phyloP scores from a whole-genome alignment of 2,113 vertebrate genomes.

The Myanophis thanlyinensis region DNA sequence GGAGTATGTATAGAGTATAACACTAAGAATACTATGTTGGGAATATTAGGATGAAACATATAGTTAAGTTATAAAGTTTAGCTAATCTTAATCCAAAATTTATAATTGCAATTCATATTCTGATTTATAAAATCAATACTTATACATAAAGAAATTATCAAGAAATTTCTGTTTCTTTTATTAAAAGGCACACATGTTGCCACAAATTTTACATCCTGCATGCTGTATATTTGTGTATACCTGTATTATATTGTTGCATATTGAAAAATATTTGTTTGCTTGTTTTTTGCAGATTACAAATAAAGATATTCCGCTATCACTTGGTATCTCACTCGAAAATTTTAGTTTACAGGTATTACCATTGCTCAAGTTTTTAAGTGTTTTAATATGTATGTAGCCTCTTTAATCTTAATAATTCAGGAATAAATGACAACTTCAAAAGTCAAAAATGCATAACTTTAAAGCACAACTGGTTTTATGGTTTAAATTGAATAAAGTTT shows the following conservation, averaged over 20 bases:
- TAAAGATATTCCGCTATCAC: conserved; percentile 84
- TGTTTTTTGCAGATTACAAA: conserved; percentile 83
- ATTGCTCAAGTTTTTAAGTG: background rate
- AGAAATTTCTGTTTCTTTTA: background rate
- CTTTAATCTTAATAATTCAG: background rate
- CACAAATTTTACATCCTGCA: background rate
- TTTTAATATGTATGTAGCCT: background rate
- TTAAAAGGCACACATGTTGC: background rate
- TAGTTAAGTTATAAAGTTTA: background rate
- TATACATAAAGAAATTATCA: background rate
- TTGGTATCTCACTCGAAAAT: conserved; percentile 95
- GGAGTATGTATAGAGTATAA: background rate
- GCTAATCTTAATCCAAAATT: background rate
- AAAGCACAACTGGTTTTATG: background rate
- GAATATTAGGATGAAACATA: background rate
- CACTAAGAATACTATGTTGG: background rate
- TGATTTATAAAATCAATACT: background rate
- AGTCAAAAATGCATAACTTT: background rate
- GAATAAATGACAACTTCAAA: background rate
- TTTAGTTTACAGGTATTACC: conserved; percentile 89
- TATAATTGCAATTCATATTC: background rate
- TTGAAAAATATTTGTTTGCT: background rate
- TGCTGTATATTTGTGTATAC: background rate
- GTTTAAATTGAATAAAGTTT: background rate
- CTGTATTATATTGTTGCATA: background rate